Evolutionary conservation across 2,797 vertebrate species (phyloP).

Genomic region (Craterocephalus amniculus): DNA sequence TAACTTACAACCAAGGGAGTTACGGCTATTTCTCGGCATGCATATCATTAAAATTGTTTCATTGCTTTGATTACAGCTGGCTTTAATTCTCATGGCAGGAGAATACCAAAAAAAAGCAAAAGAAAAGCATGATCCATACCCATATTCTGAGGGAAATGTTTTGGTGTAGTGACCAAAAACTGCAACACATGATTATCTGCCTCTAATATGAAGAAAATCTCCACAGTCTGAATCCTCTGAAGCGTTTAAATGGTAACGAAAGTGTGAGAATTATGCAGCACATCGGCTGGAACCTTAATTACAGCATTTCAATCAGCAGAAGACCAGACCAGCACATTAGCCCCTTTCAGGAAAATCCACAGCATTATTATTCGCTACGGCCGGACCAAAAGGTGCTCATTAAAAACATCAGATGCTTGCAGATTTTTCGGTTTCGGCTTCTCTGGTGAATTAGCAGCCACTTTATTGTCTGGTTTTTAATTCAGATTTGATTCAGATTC

Average conservation of each 20-base stretch:
- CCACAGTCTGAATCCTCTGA: background rate
- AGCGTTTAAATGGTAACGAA: background rate
- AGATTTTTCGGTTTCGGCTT: background rate
- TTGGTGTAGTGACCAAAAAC: background rate
- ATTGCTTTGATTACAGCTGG: constrained; percentile 20
- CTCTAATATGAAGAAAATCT: background rate
- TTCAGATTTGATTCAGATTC: constrained; percentile 11
- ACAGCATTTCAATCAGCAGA: constrained; percentile 15
- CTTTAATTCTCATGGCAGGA: constrained; percentile 1
- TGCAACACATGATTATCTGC: constrained; percentile 15
- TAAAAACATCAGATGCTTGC: background rate
- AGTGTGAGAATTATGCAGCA: background rate
- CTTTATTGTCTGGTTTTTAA: constrained; percentile 3
- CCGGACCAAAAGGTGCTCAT: constrained; percentile 21
- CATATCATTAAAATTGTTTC: background rate
- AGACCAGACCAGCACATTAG: background rate
- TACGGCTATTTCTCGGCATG: no score
- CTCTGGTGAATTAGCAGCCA: background rate
- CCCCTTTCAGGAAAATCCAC: background rate
- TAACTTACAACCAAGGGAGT: no score
- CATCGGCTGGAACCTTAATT: constrained; percentile 3
- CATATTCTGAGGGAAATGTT: background rate
- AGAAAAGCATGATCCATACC: background rate
- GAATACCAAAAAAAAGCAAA: background rate
- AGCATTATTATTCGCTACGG: constrained; percentile 1